Conservation (phyloP, 2,113 vertebrate genomes). For the Emydura subglobosa region DNA sequence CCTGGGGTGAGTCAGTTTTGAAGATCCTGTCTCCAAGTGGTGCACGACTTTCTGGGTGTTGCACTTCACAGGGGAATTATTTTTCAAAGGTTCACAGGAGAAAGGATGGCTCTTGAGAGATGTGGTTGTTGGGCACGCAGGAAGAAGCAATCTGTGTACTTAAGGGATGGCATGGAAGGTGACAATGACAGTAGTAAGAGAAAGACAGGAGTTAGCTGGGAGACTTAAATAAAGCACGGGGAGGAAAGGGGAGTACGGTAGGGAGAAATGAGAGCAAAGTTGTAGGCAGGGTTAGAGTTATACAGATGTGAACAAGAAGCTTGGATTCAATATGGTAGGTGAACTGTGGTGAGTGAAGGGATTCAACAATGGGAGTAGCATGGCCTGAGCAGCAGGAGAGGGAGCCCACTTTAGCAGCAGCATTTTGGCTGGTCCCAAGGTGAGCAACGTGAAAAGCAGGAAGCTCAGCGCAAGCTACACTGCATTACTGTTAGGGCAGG, state of each 20-base stretch:
- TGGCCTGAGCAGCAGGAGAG: not conserved
- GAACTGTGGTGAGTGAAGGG: not conserved
- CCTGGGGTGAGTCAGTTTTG: not conserved
- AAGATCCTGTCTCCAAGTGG: not conserved
- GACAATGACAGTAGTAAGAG: not conserved
- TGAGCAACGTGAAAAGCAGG: not conserved
- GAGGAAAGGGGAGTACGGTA: not conserved
- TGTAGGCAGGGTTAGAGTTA: not conserved
- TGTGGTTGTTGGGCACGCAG: accelerated
- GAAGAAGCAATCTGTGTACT: not conserved
- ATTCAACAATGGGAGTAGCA: not conserved
- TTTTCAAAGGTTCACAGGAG: not conserved
- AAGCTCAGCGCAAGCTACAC: not conserved
- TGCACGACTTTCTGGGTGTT: not conserved
- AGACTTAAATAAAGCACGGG: not conserved
- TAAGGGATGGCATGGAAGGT: not conserved
- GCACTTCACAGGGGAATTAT: not conserved
- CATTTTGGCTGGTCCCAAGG: not conserved
- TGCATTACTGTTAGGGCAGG: accelerated
- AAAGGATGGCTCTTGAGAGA: accelerated
- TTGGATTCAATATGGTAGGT: not conserved
- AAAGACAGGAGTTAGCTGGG: not conserved
- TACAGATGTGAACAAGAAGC: not conserved
- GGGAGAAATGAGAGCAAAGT: not conserved
- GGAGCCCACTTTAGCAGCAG: not conserved